Evolutionary conservation across 2,113 vertebrate species (phyloP).

Genomic region (Cololabis saira): DNA sequence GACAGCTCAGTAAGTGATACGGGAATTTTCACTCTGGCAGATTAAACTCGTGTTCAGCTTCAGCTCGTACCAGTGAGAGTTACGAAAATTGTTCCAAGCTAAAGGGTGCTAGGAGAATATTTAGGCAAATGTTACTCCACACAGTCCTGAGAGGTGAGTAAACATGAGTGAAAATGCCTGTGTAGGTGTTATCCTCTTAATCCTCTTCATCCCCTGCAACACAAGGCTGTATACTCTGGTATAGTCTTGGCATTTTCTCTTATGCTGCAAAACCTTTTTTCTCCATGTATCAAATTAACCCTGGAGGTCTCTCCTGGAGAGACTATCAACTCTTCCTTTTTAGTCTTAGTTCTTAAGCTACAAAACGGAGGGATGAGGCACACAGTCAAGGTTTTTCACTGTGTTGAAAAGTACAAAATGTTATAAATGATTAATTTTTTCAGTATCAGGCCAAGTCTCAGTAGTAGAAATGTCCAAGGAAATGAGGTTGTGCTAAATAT

Average conservation of each 20-base stretch:
- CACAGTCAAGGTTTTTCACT: background rate
- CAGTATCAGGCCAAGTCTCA: too few relatives aligned
- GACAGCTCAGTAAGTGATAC: constrained; percentile 1
- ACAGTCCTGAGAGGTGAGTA: constrained; percentile 5
- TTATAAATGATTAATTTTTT: too few relatives aligned
- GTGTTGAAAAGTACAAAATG: background rate
- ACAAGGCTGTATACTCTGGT: background rate
- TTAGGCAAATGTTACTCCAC: constrained; percentile 28
- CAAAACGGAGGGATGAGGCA: too few relatives aligned
- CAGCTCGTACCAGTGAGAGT: constrained; percentile 10
- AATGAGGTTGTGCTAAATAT: background rate
- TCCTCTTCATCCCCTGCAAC: constrained; percentile 5
- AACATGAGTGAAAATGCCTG: constrained; percentile 12
- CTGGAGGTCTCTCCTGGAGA: background rate
- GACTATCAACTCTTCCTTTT: background rate
- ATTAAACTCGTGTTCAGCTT: constrained; percentile 6
- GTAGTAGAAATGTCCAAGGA: too few relatives aligned
- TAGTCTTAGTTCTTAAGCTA: background rate
- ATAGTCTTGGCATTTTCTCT: constrained; percentile 5
- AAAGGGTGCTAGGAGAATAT: constrained; percentile 9
- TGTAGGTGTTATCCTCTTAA: constrained; percentile 34
- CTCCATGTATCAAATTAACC: constrained; percentile 27
- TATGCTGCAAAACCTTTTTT: constrained; percentile 8
- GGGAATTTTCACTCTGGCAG: constrained; percentile 12
- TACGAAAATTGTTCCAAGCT: background rate